Evolutionary conservation across 1,140 invertebrate species (phyloP).

Genomic region (Drosophila pectinifera): DNA sequence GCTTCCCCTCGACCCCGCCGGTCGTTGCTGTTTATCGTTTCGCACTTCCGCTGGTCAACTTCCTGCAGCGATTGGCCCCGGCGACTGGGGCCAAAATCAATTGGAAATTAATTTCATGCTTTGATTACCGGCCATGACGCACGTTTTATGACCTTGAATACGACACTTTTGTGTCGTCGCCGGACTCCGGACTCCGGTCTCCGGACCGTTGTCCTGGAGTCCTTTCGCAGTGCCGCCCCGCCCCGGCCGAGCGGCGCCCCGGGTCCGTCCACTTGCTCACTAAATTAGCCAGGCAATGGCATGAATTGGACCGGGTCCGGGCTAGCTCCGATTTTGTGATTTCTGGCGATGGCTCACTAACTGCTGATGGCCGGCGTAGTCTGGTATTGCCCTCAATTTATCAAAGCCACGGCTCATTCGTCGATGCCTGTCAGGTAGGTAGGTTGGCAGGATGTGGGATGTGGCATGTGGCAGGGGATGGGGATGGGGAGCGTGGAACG

Average conservation of each 20-base stretch:
- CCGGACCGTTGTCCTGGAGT: conserved; percentile 11
- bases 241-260: too few species aligned
- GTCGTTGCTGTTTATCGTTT: conserved; percentile 78
- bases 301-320: conserved; percentile 73
- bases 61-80: conserved; percentile 74
- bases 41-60: conserved; percentile 82
- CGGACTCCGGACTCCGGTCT: background rate
- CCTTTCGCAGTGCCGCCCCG: conserved; percentile 2
- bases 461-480: background rate
- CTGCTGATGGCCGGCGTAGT: conserved; percentile 40
- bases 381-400: conserved; percentile 76
- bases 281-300: conserved; percentile 81
- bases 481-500: conserved; percentile 17
- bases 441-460: conserved; percentile 7
- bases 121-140: conserved; percentile 82
- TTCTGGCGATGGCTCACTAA: conserved; percentile 55
- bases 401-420: conserved; percentile 79
- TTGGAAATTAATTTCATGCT: conserved; percentile 83
- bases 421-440: conserved; percentile 64
- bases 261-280: conserved; percentile 76
- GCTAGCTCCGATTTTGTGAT: conserved; percentile 18
- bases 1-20: conserved; percentile 28
- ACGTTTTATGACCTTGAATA: conserved; percentile 83
- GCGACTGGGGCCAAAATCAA: conserved; percentile 77
- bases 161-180: conserved; percentile 76